Conservation (phyloP, 2,888 invertebrate genomes). For the Phragmatobia fuliginosa region DNA sequence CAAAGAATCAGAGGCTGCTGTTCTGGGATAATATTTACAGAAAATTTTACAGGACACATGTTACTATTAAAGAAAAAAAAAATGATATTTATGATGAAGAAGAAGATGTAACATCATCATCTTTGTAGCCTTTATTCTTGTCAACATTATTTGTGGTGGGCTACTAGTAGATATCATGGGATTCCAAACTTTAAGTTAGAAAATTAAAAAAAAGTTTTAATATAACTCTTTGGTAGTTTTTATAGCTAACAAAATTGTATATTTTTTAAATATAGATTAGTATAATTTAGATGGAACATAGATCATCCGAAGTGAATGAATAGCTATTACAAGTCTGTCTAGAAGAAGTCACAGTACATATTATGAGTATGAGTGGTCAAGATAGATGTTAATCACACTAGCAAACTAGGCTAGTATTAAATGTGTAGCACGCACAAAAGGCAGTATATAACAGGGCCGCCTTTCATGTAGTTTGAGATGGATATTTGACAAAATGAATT, state of each 20-base stretch:
- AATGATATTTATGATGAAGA: slow-evolving; percentile 34
- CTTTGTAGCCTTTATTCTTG: no score
- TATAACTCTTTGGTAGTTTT: no score
- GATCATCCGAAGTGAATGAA: no score
- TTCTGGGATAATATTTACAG: slow-evolving; percentile 77
- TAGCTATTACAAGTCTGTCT: no score
- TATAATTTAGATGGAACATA: no score
- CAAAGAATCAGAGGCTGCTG: slow-evolving; percentile 55
- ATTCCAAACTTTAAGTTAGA: neutral
- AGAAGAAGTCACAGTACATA: neutral
- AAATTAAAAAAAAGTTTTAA: no score
- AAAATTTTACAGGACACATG: slow-evolving; percentile 64
- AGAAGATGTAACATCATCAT: no score
- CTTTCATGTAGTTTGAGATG: neutral
- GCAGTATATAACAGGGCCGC: neutral
- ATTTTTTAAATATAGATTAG: no score
- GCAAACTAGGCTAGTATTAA: neutral
- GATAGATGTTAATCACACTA: neutral
- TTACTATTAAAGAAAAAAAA: slow-evolving; percentile 16
- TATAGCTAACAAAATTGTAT: no score
- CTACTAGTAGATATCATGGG: no score
- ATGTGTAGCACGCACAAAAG: neutral
- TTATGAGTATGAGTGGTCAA: neutral
- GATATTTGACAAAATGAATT: neutral
- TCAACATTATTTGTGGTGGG: no score